Conservation (phyloP, 2,113 vertebrate species). For the Hippopotamus amphibius region DNA sequence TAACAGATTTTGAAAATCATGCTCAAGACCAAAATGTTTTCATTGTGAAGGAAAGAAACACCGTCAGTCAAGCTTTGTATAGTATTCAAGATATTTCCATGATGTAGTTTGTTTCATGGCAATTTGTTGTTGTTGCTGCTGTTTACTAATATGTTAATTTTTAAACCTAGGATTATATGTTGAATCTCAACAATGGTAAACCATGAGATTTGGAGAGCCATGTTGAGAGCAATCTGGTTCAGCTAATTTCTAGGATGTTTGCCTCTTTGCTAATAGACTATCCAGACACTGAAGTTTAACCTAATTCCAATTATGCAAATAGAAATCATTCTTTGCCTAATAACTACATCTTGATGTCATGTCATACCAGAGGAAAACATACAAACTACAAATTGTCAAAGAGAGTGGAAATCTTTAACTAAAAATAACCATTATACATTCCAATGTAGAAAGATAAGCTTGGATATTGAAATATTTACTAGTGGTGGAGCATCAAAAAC, state of each 20-base stretch:
- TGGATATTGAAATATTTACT: neutral
- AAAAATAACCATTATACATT: neutral
- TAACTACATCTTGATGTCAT: neutral
- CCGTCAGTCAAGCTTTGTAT: neutral
- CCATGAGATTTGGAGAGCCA: neutral
- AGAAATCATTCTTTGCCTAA: neutral
- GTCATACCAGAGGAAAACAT: neutral
- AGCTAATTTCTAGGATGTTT: neutral
- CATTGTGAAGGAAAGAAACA: neutral
- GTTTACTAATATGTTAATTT: neutral
- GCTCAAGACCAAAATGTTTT: slow-evolving; percentile 8
- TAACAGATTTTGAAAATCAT: neutral
- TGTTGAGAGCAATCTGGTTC: neutral
- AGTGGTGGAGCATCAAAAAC: neutral
- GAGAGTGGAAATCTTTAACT: neutral
- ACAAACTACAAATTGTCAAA: neutral
- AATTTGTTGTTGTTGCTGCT: neutral
- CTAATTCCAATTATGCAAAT: neutral
- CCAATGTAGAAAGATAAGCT: neutral
- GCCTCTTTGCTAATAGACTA: neutral
- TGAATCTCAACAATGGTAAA: neutral
- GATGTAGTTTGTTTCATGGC: neutral
- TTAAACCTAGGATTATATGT: neutral
- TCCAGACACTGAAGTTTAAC: neutral
- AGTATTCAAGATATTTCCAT: neutral